Evolutionary conservation across 2,888 invertebrate species (phyloP), one percentile per base, ranked within the genome.

Genomic region (Sphaerophoria taeniata): DNA sequence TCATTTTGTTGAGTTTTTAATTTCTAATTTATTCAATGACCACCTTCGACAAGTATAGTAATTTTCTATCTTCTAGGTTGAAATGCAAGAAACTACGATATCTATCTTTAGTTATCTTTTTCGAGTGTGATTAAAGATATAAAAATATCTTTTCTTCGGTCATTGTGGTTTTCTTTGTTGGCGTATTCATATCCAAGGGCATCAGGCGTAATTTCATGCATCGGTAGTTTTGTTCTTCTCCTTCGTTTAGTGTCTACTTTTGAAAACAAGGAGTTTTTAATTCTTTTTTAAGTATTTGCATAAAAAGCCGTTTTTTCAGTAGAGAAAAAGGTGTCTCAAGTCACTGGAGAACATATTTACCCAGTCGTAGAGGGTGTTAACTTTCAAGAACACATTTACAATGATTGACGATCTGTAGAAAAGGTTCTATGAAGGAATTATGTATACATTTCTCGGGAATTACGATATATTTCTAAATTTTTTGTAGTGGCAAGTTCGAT

Each of bases 161-260:
- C 70, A 75, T 75, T 69, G 67, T 49, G 11, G 34, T 49, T 45
- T 45, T 45, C 9, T 6, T 43, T n/a, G 2, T 33, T 63, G 14
- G 14, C 16, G 16, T 65, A 49, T 65, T 11, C 49, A 69, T 49
- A 71, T 71, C 78, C 73, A 78, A 73, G 82, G 82, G 78, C 78
- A 83, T 65, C 47, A 49, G 82, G 61, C 63, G 63, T 83, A 83
- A 83, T 83, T 83, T 83, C 82, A 83, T 78, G 78, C 78, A 73
- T 73, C 67, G 82, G 69, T 82, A 24, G 53, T 14, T 72, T 47
- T 33, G 56, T 63, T n/a, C 6, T 45, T 36, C n/a, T 56, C 7
- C 12, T 31, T 61, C 11, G 3, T 60, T 63, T 33, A 3, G 33
- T 31, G 43, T 33, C 14, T 14, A n/a, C 14, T 14, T n/a, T 56